These are phyloP conservation scores for Sceloporus undulatus DNA, from an alignment of 2,113 vertebrate genomes.

Conservation along the genomic window DNA sequence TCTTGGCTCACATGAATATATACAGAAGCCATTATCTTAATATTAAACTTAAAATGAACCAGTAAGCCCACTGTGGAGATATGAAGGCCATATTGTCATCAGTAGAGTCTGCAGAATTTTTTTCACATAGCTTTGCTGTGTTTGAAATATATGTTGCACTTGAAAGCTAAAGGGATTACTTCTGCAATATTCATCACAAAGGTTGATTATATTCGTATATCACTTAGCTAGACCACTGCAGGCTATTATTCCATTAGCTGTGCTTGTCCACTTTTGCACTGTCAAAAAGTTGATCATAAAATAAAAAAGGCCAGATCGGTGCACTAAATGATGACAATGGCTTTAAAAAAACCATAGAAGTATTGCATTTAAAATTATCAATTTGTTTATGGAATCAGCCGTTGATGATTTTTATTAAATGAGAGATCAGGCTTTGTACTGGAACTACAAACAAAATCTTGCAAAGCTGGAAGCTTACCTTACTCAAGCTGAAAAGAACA, in stretches of 20 bases:
- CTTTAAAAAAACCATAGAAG: constrained; percentile 73
- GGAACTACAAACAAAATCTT: background rate
- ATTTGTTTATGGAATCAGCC: background rate
- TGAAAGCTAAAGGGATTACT: constrained; percentile 89
- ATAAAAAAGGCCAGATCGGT: constrained; percentile 83
- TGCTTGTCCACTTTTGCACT: constrained; percentile 76
- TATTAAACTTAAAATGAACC: constrained; percentile 81
- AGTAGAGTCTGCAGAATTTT: constrained; percentile 84
- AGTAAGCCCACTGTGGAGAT: constrained; percentile 73
- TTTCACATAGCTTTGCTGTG: constrained; percentile 79
- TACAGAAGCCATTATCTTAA: constrained; percentile 85
- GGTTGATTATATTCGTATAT: constrained; percentile 92
- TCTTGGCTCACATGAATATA: constrained; percentile 83
- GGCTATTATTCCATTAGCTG: constrained; percentile 91
- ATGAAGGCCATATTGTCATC: constrained; percentile 82
- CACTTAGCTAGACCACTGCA: constrained; percentile 90
- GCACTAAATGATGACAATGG: constrained; percentile 83
- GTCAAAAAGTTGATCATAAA: constrained; percentile 87
- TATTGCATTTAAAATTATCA: constrained; percentile 54
- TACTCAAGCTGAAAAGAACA: constrained; percentile 33
- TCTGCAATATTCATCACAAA: constrained; percentile 91
- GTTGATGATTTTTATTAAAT: background rate
- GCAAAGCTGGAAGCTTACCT: constrained; percentile 49
- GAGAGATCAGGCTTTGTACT: background rate
- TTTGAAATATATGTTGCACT: constrained; percentile 86